Evolutionary conservation across 2,113 vertebrate species (phyloP), one percentile per base, ranked within the genome.

Genomic region (Pongo pygmaeus): DNA sequence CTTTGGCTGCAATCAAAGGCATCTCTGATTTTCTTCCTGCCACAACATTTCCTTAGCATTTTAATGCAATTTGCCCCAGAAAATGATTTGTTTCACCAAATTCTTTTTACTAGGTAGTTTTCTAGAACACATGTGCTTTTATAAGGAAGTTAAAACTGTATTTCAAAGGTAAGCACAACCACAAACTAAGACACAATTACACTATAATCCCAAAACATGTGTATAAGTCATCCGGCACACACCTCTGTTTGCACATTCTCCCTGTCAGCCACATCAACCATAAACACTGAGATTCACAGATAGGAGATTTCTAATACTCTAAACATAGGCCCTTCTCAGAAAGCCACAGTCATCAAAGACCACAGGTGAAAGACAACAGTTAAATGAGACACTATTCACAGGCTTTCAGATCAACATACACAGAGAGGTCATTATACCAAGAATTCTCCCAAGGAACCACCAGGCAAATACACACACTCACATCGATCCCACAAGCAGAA

Each of bases 141-240:
- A 87, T 61, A 94, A 96, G 50, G 43, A 97, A 61, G 43, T 75
- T 43, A 93, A 84, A 92, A 67, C 25, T 93, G 9, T 43, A 78
- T 87, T 97, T 90, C 75, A 87, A 96, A 92, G 55, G 50, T 77
- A 79, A 86, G 67, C 35, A 79, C 8, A 95, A 69, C 50, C 20
- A 22, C 50, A 75, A 81, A 48, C 35, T 5, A 52, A 43, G 55
- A 18, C 25, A 78, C 0, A 17, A 46, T 52, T 79, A 70, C 43
- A 59, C 27, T 80, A 2, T 30, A 75, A 85, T 8, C 83, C 59
- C 69, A 57, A 79, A 69, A 70, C 43, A 57, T 1, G 1, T 57
- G 20, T 55, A 9, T 52, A 57, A 78, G 6, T 55, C 78, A 59
- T 9, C 20, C 1, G 0, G 85, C 23, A 83, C 74, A 80, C 50